Conservation (phyloP, 1,140 invertebrate species). For the Lycorma delicatula region DNA sequence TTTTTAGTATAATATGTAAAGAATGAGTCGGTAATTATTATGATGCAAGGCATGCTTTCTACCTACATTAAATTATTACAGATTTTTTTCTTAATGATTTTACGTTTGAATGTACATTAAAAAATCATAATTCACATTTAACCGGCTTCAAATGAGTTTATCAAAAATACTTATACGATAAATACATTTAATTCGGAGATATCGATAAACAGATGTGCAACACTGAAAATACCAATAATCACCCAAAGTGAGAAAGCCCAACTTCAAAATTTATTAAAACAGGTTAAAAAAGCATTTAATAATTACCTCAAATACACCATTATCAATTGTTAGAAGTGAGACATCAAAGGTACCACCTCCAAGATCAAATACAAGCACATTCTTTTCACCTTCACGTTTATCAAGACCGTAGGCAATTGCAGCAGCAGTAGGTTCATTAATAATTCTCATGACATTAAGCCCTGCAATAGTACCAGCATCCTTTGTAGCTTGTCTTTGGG, state of each 20-base stretch:
- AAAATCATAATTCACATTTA: no score
- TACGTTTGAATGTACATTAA: no score
- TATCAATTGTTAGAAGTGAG: slow-evolving; percentile 96
- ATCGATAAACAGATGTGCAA: not conserved
- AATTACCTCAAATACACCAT: slow-evolving; percentile 73
- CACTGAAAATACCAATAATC: no score
- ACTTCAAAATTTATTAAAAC: no score
- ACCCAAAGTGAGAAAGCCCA: no score
- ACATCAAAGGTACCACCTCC: slow-evolving; percentile 99
- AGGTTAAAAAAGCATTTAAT: slow-evolving; percentile 7
- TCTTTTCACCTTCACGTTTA: slow-evolving; percentile 98
- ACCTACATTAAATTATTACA: no score
- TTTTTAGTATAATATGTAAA: no score
- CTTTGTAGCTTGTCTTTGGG: slow-evolving; percentile 95
- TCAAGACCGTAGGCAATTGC: slow-evolving; percentile 99
- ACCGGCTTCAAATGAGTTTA: no score
- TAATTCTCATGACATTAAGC: slow-evolving; percentile 96
- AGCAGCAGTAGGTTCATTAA: slow-evolving; percentile 99
- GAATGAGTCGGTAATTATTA: no score
- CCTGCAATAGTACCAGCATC: slow-evolving; percentile 84
- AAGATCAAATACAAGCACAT: slow-evolving; percentile 97
- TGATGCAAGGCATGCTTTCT: no score
- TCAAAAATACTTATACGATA: no score
- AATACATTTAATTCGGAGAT: not conserved
- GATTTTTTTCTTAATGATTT: no score